These are phyloP conservation scores for Drosophila paulistorum DNA, from an alignment of 1,140 invertebrate species.

Conservation along the genomic window DNA sequence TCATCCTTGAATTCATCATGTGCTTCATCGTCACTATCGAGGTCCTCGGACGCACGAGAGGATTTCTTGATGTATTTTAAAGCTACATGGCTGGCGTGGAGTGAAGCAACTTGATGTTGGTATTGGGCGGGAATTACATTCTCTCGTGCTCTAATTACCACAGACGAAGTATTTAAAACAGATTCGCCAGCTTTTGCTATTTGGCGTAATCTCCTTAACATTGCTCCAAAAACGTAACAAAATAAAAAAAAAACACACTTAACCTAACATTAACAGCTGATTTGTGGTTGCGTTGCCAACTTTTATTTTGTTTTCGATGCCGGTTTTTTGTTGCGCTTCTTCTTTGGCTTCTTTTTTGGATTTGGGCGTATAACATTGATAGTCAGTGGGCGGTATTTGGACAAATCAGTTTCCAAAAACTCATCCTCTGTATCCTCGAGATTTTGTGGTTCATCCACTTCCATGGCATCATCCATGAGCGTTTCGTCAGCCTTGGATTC, in stretches of 20 bases:
- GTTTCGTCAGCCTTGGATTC: background rate
- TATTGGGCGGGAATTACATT: background rate
- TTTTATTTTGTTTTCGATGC: conserved; percentile 30
- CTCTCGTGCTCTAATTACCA: background rate
- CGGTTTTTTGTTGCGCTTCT: conserved; percentile 63
- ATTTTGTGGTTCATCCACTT: conserved; percentile 16
- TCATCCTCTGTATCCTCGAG: conserved; percentile 48
- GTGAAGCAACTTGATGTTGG: background rate
- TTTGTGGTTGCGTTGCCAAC: conserved; percentile 55
- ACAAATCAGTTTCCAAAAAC: conserved; percentile 43
- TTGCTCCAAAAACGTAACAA: conserved; percentile 49
- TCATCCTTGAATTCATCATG: conserved; percentile 80
- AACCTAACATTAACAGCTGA: conserved; percentile 70
- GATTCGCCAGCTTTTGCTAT: conserved; percentile 30
- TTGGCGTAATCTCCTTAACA: conserved; percentile 59
- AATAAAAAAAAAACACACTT: conserved; percentile 31
- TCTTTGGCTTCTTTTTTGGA: conserved; percentile 70
- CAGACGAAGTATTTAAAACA: background rate
- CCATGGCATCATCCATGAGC: conserved; percentile 16
- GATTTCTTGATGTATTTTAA: conserved; percentile 73
- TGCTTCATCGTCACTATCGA: conserved; percentile 72
- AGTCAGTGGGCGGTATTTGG: conserved; percentile 55
- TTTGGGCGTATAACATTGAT: conserved; percentile 55
- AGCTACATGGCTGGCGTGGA: conserved; percentile 35
- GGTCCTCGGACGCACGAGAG: conserved; percentile 45